phyloP scores from a whole-genome alignment of 1,140 invertebrate genomes.

The Macrobrachium rosenbergii region DNA sequence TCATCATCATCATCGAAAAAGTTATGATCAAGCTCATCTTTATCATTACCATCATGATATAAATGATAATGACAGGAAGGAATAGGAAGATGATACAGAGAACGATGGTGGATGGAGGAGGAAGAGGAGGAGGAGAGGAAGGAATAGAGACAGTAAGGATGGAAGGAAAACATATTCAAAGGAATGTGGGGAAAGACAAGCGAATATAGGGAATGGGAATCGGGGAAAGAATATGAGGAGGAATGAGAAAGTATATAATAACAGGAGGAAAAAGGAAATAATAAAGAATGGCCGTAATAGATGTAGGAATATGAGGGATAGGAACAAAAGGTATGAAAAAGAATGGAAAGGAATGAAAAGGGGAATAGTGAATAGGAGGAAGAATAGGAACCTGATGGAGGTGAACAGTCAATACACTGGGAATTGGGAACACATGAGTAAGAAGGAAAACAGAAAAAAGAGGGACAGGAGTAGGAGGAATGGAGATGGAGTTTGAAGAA shows the following conservation, averaged over 20 bases:
- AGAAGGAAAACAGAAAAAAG: too few relatives aligned
- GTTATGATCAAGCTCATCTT: too few relatives aligned
- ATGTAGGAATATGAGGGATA: background rate
- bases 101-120: background rate
- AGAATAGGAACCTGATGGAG: background rate
- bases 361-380: background rate
- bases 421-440: too few relatives aligned
- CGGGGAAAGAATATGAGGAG: background rate
- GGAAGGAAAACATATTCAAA: too few relatives aligned
- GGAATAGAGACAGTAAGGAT: too few relatives aligned
- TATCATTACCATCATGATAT: too few relatives aligned
- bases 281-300: background rate
- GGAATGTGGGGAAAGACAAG: background rate
- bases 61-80: background rate
- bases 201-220: background rate
- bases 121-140: background rate
- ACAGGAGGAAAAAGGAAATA: background rate
- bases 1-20: too few relatives aligned
- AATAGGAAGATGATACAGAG: background rate
- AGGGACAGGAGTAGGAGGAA: too few relatives aligned
- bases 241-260: too few relatives aligned
- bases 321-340: background rate
- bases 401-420: too few relatives aligned
- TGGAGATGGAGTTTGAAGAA: too few relatives aligned
- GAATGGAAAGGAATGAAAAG: too few relatives aligned